Evolutionary conservation across 1,140 invertebrate species (phyloP), one percentile per base, ranked within the genome.

Genomic region (Drosophila sturtevanti): DNA sequence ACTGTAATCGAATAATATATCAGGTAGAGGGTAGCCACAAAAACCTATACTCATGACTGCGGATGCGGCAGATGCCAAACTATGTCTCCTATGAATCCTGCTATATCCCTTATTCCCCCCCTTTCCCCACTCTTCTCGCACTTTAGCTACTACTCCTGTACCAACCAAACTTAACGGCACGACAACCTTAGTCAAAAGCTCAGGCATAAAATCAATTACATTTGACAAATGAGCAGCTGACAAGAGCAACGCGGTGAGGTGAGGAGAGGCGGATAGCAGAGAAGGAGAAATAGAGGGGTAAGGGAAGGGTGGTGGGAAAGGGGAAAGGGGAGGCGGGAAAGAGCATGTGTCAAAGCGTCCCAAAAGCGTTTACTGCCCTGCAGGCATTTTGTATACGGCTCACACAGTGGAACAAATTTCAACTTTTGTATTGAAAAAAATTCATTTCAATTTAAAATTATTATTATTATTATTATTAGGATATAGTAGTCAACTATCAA

Each of bases 171-270:
- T 64, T 72, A 72, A 64, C 68, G 60, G 72, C 77, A 59, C 63
- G 72, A 63, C 76, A 84, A 76, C 72, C 82, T 73, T 80, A 79
- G 82, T 84, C 82, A 84, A 89, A 79, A 87, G 84, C 80, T 69
- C 77, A 74, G 77, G 79, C 84, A 89, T 84, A 89, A 89, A 89
- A 89, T 89, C 84, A 89, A 89, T 89, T 89, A 89, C 84, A 89
- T 84, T 48, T 89, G 84, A 89, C 84, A 89, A 89, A 89, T 89
- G 84, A 89, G 84, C 84, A 89, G 84, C 77, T 84, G 84, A 89
- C 84, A 89, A 84, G 84, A 84, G 84, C 69, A 60, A 61, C 61
- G 73, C 67, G 52, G 79, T 34, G 52, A 37, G 18, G 9, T 21
- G 9, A 14, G 31, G 35, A 16, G 14, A 24, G 31, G 16, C 37